A percentile compares a stretch with the other conserved stretches of the same genome.
Conservation (phyloP, 2,113 vertebrate genomes). For the Rissa tridactyla region DNA sequence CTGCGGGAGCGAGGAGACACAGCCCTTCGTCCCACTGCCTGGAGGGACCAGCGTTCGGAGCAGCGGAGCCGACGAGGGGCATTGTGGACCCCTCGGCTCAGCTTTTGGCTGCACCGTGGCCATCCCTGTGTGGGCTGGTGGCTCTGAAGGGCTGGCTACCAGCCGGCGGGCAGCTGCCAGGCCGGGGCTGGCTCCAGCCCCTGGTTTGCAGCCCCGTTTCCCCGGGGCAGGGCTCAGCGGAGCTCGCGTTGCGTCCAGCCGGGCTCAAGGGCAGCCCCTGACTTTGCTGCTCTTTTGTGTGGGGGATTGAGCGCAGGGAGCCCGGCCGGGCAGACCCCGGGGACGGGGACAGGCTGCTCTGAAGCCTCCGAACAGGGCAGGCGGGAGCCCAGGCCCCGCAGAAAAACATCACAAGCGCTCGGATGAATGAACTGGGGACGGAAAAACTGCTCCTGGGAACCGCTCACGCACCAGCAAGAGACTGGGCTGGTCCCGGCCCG, state of each 20-base stretch:
- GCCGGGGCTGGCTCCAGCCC: background rate
- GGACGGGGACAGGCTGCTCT: background rate
- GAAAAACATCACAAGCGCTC: rapidly evolving
- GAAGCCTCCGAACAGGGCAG: background rate
- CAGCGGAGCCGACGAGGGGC: rapidly evolving
- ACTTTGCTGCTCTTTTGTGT: background rate
- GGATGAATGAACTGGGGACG: rapidly evolving
- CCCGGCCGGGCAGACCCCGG: background rate
- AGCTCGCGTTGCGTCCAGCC: rapidly evolving
- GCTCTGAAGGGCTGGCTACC: background rate
- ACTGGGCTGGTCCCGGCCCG: background rate
- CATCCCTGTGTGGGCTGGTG: background rate
- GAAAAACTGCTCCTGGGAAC: background rate
- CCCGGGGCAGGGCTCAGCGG: background rate
- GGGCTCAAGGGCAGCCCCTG: background rate
- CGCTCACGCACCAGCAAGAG: background rate
- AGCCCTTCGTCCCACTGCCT: rapidly evolving
- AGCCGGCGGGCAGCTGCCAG: background rate
- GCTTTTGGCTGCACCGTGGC: too few species aligned
- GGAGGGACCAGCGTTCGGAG: background rate
- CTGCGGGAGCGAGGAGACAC: rapidly evolving
- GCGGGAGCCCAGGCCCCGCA: background rate
- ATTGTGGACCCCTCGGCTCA: background rate
- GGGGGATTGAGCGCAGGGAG: background rate
- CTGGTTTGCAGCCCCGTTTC: background rate